Percentiles rank a stretch among this genome's conserved stretches.
phyloP scores from a whole-genome alignment of 2,797 vertebrate species.

The Bradypus variegatus region DNA sequence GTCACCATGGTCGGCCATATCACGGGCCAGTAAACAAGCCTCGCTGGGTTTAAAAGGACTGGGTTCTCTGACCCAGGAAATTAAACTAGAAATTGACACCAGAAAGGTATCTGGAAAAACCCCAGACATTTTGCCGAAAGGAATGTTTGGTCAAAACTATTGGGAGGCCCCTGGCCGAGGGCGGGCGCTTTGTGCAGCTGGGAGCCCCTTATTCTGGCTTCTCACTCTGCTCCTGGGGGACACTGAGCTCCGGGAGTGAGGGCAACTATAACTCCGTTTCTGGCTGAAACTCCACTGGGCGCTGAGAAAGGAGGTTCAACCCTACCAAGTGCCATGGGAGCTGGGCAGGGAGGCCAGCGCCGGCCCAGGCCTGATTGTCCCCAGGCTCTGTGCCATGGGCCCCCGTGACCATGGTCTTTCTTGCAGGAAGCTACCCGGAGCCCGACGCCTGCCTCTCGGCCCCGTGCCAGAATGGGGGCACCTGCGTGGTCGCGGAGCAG shows the following conservation, averaged over 20 bases:
- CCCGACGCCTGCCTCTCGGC: constrained; percentile 67
- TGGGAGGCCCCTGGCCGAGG: background rate
- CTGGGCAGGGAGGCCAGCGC: background rate
- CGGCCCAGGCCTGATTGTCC: background rate
- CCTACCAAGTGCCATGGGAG: background rate
- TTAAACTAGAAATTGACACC: background rate
- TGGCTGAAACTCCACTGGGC: background rate
- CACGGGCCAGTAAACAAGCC: background rate
- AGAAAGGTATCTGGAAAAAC: background rate
- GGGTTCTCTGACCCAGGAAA: background rate
- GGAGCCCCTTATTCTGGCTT: background rate
- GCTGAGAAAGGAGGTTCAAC: background rate
- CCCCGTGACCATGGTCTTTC: background rate
- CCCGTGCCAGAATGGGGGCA: constrained; percentile 75
- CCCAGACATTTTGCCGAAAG: rapidly evolving
- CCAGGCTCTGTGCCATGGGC: rapidly evolving
- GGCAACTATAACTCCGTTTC: background rate
- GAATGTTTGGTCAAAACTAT: rapidly evolving
- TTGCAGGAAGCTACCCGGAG: constrained; percentile 55
- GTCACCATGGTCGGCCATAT: background rate
- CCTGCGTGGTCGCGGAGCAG: constrained; percentile 71
- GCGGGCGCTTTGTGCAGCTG: background rate
- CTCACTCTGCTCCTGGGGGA: too few relatives aligned
- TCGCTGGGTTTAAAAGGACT: background rate
- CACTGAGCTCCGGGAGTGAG: too few relatives aligned